Evolutionary conservation across 2,888 invertebrate genomes (phyloP).

Genomic region (Macrosiphum euphorbiae): DNA sequence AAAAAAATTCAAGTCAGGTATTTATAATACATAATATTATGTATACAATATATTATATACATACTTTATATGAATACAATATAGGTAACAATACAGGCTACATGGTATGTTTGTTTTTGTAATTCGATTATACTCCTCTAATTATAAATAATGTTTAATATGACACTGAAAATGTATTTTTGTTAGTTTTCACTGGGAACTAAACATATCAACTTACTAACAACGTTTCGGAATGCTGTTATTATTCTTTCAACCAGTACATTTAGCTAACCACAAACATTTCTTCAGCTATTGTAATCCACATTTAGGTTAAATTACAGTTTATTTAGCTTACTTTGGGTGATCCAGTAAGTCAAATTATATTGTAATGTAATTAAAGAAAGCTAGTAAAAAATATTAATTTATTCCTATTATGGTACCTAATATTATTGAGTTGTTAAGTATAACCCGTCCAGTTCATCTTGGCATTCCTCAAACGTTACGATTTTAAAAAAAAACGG

Average conservation of each 20-base stretch:
- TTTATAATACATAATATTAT: not conserved
- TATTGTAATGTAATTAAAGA: not conserved
- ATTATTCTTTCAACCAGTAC: conserved; percentile 15
- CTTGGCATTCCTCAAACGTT: too few species aligned
- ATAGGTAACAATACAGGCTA: not conserved
- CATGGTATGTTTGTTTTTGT: not conserved
- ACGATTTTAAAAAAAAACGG: too few species aligned
- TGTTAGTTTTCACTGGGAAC: not conserved
- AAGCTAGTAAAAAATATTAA: not conserved
- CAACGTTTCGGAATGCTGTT: not conserved
- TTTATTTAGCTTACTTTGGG: not conserved
- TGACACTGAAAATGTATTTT: not conserved
- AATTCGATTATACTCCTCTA: not conserved
- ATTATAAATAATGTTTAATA: not conserved
- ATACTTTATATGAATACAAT: not conserved
- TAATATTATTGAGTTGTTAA: not conserved
- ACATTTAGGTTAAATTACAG: conserved; percentile 30
- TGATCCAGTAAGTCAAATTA: not conserved
- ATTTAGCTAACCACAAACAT: not conserved
- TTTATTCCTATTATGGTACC: not conserved
- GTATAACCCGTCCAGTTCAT: not conserved
- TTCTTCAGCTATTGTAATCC: conserved; percentile 19
- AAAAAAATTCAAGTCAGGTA: not conserved
- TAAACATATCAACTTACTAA: not conserved
- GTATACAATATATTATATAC: not conserved